Evolutionary conservation across 2,888 invertebrate species (phyloP).

Genomic region (Thereva unica): DNA sequence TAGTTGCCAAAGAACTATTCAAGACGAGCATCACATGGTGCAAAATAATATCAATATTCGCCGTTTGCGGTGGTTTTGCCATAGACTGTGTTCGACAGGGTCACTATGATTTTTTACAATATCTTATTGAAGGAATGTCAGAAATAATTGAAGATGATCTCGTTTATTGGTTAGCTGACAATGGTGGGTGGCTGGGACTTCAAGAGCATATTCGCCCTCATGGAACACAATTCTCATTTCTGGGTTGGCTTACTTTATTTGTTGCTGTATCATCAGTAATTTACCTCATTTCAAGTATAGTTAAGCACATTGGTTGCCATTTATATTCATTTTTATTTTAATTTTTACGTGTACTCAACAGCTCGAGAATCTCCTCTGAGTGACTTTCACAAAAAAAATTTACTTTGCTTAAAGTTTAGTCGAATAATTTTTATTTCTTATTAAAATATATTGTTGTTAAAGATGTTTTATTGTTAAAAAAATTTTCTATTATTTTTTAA

Average conservation of each 20-base stretch:
- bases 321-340: slow-evolving; percentile 55
- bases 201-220: slow-evolving; percentile 49
- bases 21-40: slow-evolving; percentile 76
- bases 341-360: slow-evolving; percentile 36
- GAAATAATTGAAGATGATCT: slow-evolving; percentile 73
- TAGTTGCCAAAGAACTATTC: slow-evolving; percentile 73
- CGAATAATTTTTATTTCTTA: slow-evolving; percentile 8
- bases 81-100: slow-evolving; percentile 78
- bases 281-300: slow-evolving; percentile 53
- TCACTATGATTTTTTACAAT: slow-evolving; percentile 75
- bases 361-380: slow-evolving; percentile 8
- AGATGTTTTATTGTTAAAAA: slow-evolving; percentile 28
- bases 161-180: slow-evolving; percentile 75
- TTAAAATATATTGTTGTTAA: slow-evolving; percentile 23
- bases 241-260: slow-evolving; percentile 55
- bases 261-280: slow-evolving; percentile 53
- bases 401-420: not conserved
- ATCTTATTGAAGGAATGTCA: slow-evolving; percentile 75
- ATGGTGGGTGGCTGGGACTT: slow-evolving; percentile 75
- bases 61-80: slow-evolving; percentile 81
- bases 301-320: slow-evolving; percentile 55
- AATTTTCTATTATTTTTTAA: slow-evolving; percentile 31
- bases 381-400: slow-evolving; percentile 5
- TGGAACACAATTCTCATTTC: slow-evolving; percentile 51
- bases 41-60: slow-evolving; percentile 78